Evolutionary conservation across 2,888 invertebrate species (phyloP).

Genomic region (Tetragonula carbonaria): DNA sequence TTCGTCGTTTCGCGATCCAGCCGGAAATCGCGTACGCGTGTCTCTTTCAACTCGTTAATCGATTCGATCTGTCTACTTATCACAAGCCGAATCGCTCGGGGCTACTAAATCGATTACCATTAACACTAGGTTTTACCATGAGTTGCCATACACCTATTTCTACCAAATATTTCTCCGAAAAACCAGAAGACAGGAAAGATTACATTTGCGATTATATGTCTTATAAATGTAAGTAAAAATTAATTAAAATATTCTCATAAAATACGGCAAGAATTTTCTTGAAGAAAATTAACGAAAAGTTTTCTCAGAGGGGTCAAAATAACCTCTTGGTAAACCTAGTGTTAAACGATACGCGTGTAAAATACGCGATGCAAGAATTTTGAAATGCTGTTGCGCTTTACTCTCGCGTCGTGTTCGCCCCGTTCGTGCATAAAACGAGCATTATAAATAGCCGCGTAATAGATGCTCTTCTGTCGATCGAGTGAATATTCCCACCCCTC

Average conservation of each 20-base stretch:
- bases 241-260: too few species aligned
- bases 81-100: not conserved
- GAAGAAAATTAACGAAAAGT: too few species aligned
- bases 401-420: not conserved
- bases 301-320: too few species aligned
- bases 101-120: constrained; percentile 8
- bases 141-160: too few species aligned
- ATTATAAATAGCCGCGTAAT: constrained; percentile 51
- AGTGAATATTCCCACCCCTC: not conserved
- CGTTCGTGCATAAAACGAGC: constrained; percentile 11
- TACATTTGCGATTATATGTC: too few species aligned
- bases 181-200: too few species aligned
- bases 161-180: too few species aligned
- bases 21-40: not conserved
- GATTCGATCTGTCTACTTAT: constrained; percentile 4
- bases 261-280: too few species aligned
- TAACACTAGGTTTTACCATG: not conserved
- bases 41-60: constrained; percentile 1
- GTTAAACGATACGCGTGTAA: too few species aligned
- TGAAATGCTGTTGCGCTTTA: too few species aligned
- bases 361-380: not conserved
- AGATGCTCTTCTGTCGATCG: constrained; percentile 45
- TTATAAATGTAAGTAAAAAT: too few species aligned
- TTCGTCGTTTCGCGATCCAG: not conserved
- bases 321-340: too few species aligned